Evolutionary conservation across 2,888 invertebrate genomes (phyloP).

Genomic region (Drosophila kanekoi): DNA sequence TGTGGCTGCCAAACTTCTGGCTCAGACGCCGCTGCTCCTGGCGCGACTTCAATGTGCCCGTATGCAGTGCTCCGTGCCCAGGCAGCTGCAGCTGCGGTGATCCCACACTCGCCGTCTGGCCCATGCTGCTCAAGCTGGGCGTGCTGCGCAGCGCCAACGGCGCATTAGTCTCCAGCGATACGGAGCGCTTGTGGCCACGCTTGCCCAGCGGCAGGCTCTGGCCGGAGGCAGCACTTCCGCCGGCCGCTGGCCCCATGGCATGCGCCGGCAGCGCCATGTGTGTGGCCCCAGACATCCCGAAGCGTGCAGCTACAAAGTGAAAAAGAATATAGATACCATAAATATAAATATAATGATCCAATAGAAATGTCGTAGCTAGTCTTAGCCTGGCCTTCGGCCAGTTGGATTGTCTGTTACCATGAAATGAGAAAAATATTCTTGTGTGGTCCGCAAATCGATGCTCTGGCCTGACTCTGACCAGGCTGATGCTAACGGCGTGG

Average conservation of each 20-base stretch:
- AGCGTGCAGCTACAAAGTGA: constrained; percentile 16
- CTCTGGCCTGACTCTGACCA: constrained; percentile 25
- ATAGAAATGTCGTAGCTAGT: too few species aligned
- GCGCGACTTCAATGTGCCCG: constrained; percentile 84
- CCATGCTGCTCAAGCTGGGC: constrained; percentile 74
- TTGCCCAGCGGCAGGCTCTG: constrained; percentile 54
- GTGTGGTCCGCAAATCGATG: constrained; percentile 21
- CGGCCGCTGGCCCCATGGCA: constrained; percentile 42
- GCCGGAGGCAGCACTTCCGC: neutral
- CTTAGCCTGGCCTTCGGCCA: too few species aligned
- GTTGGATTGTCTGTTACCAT: too few species aligned
- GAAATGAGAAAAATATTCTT: neutral
- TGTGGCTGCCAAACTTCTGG: constrained; percentile 84
- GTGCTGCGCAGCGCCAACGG: constrained; percentile 67
- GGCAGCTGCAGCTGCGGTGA: constrained; percentile 64
- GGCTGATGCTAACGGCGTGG: constrained; percentile 41
- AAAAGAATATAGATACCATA: neutral
- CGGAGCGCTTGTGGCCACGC: constrained; percentile 84
- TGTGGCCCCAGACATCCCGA: constrained; percentile 61
- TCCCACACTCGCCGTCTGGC: constrained; percentile 46
- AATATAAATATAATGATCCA: too few species aligned
- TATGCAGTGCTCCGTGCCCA: constrained; percentile 53
- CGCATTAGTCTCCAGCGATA: constrained; percentile 83
- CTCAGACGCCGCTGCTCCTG: constrained; percentile 84
- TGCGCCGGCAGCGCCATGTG: constrained; percentile 74